Percentiles rank a stretch among this genome's conserved stretches.
Evolutionary conservation across 2,797 vertebrate genomes (phyloP).

Genomic region (Pachyuromys duprasi): DNA sequence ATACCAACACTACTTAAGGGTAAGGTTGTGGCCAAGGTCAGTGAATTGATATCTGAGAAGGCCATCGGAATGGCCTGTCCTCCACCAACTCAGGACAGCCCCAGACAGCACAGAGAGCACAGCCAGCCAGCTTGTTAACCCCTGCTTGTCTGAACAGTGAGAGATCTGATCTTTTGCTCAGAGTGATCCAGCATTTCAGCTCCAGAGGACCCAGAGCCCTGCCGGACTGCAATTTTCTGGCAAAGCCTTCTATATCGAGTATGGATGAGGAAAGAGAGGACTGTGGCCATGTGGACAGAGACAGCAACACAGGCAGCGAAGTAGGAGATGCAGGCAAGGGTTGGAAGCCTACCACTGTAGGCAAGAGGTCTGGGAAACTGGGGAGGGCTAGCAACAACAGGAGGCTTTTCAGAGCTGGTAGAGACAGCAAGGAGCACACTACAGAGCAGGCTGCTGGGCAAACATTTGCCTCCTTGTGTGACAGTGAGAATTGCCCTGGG

Average conservation of each 20-base stretch:
- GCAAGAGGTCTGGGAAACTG: neutral
- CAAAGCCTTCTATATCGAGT: neutral
- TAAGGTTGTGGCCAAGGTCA: slow-evolving; percentile 45
- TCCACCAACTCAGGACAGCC: slow-evolving; percentile 38
- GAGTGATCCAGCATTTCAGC: slow-evolving; percentile 1
- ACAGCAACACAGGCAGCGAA: neutral
- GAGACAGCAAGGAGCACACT: neutral
- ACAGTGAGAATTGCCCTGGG: neutral
- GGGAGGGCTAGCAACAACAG: neutral
- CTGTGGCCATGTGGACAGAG: neutral
- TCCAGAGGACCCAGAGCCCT: neutral
- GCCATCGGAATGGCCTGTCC: slow-evolving; percentile 41
- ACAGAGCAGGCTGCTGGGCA: neutral
- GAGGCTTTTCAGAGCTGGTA: neutral
- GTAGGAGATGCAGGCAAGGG: neutral
- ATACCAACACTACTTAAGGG: neutral
- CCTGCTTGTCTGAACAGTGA: neutral
- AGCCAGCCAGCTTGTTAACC: slow-evolving; percentile 43
- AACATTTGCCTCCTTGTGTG: neutral
- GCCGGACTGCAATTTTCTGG: neutral
- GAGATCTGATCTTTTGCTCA: slow-evolving; percentile 17
- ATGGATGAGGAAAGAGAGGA: neutral
- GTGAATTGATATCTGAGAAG: slow-evolving; percentile 57
- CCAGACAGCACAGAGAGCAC: slow-evolving; percentile 59
- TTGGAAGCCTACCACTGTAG: neutral